Conservation (phyloP, 2,113 vertebrate genomes). For the Solea senegalensis region DNA sequence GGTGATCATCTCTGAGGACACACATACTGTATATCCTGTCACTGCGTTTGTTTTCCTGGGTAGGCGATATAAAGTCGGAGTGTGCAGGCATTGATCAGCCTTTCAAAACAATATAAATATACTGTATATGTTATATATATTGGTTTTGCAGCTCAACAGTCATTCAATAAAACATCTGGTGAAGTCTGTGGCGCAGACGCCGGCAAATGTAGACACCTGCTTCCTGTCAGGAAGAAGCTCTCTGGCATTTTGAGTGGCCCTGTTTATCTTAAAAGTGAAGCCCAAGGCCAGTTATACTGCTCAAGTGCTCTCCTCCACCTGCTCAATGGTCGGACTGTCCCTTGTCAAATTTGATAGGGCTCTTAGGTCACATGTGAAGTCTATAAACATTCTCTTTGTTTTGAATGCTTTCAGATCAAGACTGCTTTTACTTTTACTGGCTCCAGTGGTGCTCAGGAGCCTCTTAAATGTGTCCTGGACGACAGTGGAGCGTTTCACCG, state of each 20-base stretch:
- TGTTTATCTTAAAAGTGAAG: conserved; percentile 31
- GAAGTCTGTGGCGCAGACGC: conserved; percentile 6
- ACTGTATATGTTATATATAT: too few species aligned
- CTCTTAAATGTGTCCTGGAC: conserved; percentile 41
- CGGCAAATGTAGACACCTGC: conserved; percentile 39
- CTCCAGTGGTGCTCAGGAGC: conserved; percentile 32
- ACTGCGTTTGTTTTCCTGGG: not conserved
- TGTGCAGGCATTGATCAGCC: conserved; percentile 27
- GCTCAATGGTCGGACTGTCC: conserved; percentile 17
- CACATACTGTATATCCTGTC: not conserved
- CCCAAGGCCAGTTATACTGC: conserved; percentile 12
- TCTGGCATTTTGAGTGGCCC: conserved; percentile 26
- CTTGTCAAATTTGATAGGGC: conserved; percentile 24
- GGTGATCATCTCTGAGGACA: not conserved
- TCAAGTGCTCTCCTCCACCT: conserved; percentile 29
- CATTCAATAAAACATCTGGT: conserved; percentile 31
- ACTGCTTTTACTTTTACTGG: conserved; percentile 40
- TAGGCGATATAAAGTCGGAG: conserved; percentile 6
- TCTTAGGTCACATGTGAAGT: conserved; percentile 32
- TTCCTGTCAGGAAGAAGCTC: conserved; percentile 27
- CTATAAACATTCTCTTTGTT: conserved; percentile 46
- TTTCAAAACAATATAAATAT: conserved; percentile 24
- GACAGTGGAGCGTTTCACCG: conserved; percentile 32
- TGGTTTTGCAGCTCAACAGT: not conserved
- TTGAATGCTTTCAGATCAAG: conserved; percentile 32